Evolutionary conservation across 1,140 invertebrate genomes (phyloP).

Genomic region (Drosophila triauraria): DNA sequence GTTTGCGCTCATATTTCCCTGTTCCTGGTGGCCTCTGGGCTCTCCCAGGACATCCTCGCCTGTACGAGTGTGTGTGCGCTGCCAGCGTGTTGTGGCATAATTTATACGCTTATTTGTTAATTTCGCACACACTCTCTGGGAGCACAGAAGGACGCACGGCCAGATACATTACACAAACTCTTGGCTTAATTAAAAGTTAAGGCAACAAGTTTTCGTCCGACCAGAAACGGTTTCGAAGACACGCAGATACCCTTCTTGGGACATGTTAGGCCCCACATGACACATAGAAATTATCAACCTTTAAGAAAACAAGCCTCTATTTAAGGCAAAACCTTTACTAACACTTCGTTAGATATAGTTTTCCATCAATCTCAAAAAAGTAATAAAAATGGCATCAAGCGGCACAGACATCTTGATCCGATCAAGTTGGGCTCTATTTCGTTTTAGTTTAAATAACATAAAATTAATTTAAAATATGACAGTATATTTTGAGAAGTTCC

Average conservation of each 20-base stretch:
- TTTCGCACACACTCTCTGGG: slow-evolving; percentile 60
- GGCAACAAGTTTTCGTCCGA: slow-evolving; percentile 52
- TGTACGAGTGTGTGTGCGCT: slow-evolving; percentile 26
- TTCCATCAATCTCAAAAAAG: no score
- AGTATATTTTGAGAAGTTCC: not conserved
- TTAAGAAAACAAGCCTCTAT: no score
- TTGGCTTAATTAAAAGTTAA: slow-evolving; percentile 79
- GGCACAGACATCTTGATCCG: no score
- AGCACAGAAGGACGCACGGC: slow-evolving; percentile 20
- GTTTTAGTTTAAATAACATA: no score
- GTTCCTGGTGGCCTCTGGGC: slow-evolving; percentile 23
- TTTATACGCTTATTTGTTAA: slow-evolving; percentile 82
- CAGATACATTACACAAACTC: slow-evolving; percentile 62
- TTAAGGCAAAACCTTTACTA: not conserved
- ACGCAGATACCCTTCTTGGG: slow-evolving; percentile 42
- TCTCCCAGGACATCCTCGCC: slow-evolving; percentile 20
- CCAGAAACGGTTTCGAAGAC: not conserved
- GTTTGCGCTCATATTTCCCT: slow-evolving; percentile 68
- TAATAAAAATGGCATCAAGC: no score
- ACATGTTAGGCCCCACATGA: no score
- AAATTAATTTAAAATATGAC: no score
- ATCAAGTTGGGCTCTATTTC: no score
- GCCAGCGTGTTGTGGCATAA: slow-evolving; percentile 68
- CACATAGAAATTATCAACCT: not conserved
- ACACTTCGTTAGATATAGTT: not conserved